Percentiles rank a stretch among this genome's conserved stretches.
These are phyloP conservation scores for Xiphophorus maculatus DNA, from an alignment of 2,113 vertebrate species.

Conservation along the genomic window DNA sequence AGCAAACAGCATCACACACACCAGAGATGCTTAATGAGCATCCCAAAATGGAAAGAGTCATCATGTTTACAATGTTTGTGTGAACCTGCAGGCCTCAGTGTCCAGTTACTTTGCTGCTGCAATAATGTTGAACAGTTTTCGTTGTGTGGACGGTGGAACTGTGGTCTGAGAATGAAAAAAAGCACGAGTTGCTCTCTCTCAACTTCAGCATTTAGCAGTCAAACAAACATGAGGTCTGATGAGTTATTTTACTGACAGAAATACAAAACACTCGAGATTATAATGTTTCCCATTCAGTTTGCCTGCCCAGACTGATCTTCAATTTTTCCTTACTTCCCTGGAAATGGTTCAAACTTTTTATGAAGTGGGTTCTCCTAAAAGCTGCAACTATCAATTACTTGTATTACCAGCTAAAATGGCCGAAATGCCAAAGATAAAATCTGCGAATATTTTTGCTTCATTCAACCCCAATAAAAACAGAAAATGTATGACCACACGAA, in stretches of 20 bases:
- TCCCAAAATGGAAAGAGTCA: neutral
- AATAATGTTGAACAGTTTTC: neutral
- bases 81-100: too few species aligned
- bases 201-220: constrained; percentile 42
- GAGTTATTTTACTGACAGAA: constrained; percentile 43
- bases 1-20: neutral
- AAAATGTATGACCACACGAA: neutral
- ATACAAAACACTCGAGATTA: constrained; percentile 8
- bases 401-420: neutral
- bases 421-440: neutral
- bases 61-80: too few species aligned
- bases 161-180: constrained; percentile 18
- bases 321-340: neutral
- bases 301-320: constrained; percentile 1
- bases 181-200: constrained; percentile 36
- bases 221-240: constrained; percentile 53
- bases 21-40: neutral
- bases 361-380: neutral
- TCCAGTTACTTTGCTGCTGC: too few species aligned
- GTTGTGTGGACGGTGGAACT: constrained; percentile 4
- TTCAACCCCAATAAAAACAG: neutral
- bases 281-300: constrained; percentile 10
- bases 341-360: neutral
- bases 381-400: neutral
- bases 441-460: constrained; percentile 10